These are phyloP conservation scores for Pteruthius melanotis DNA, from an alignment of 2,113 vertebrate genomes.

Conservation along the genomic window DNA sequence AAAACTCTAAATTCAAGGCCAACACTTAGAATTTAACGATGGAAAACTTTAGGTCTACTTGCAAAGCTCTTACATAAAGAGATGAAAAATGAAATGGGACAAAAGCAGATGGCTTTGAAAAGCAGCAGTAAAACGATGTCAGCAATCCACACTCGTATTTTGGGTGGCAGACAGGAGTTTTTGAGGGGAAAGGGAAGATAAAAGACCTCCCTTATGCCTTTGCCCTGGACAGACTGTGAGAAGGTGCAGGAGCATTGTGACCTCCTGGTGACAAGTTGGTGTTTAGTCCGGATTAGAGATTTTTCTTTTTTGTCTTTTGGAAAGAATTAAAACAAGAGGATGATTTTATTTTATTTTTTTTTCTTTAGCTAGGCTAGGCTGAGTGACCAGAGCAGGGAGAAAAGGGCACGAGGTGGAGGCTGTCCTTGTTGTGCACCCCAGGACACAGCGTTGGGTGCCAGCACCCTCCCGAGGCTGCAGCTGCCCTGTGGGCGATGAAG, in stretches of 20 bases:
- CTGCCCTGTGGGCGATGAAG: background rate
- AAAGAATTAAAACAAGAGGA: background rate
- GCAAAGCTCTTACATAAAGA: background rate
- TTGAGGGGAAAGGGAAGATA: background rate
- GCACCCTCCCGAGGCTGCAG: rapidly evolving
- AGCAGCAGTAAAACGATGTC: background rate
- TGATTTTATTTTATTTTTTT: background rate
- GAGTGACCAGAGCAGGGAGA: background rate
- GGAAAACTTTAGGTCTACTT: background rate
- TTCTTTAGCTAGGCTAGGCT: background rate
- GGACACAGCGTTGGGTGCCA: background rate
- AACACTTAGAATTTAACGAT: background rate
- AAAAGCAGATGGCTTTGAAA: conserved; percentile 5
- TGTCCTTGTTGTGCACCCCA: background rate
- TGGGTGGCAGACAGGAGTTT: background rate
- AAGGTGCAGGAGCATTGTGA: background rate
- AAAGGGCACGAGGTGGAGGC: rapidly evolving
- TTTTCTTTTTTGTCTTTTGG: background rate
- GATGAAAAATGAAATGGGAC: background rate
- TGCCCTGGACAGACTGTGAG: background rate
- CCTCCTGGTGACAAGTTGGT: background rate
- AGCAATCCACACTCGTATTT: background rate
- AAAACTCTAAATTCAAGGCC: background rate
- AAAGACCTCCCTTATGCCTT: background rate
- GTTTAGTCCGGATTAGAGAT: background rate